Conservation (phyloP, 35 echinoderm and acorn worm species). For the Diadema setosum region DNA sequence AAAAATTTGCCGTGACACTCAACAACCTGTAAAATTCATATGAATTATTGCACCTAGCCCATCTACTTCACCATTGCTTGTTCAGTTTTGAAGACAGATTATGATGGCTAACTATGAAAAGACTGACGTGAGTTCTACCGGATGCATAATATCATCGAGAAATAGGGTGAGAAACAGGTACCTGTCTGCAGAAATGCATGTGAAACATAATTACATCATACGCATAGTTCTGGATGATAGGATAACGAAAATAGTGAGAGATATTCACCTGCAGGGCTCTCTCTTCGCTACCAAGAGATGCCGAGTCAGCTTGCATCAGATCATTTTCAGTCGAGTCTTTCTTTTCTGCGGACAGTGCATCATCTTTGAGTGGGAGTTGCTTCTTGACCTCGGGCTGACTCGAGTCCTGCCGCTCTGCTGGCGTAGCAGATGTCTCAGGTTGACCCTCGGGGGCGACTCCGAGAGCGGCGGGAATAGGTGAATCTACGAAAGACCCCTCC, state of each 20-base stretch:
- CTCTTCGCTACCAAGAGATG: conserved; percentile 45
- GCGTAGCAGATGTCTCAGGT: background rate
- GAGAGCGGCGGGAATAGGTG: background rate
- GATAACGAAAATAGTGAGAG: background rate
- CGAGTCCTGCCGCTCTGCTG: background rate
- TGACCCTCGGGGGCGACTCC: background rate
- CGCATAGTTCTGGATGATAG: too few relatives aligned
- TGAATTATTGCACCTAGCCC: too few relatives aligned
- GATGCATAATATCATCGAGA: too few relatives aligned
- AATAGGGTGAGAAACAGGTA: too few relatives aligned
- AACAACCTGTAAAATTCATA: too few relatives aligned
- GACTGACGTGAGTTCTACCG: too few relatives aligned
- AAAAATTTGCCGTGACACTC: too few relatives aligned
- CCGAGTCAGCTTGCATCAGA: conserved; percentile 33
- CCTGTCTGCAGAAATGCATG: too few relatives aligned
- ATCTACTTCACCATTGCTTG: too few relatives aligned
- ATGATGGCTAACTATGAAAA: too few relatives aligned
- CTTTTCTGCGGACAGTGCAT: background rate
- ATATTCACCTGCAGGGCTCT: conserved; percentile 53
- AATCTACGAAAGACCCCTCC: background rate
- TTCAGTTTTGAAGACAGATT: too few relatives aligned
- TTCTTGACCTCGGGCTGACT: background rate
- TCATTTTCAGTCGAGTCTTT: background rate
- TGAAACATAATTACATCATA: too few relatives aligned
- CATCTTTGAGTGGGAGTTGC: background rate